Evolutionary conservation across 2,113 vertebrate genomes (phyloP).

Genomic region (Sinosuthora webbiana): DNA sequence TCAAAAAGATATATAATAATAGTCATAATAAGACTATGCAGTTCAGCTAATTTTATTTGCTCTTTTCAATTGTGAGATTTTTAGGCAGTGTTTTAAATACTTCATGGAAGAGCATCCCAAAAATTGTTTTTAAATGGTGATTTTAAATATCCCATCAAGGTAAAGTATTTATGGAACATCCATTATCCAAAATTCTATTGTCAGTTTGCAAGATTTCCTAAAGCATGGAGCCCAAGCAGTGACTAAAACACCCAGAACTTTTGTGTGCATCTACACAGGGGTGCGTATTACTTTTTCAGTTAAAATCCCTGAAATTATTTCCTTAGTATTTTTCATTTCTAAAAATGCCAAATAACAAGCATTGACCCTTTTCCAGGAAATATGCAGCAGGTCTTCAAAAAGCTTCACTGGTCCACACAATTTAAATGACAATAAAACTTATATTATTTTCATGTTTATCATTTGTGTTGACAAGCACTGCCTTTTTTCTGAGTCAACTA

Average conservation of each 20-base stretch:
- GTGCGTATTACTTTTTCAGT: background rate
- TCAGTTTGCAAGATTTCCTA: background rate
- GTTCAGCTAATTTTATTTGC: constrained; percentile 18
- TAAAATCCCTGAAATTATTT: background rate
- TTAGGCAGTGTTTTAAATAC: background rate
- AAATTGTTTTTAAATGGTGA: background rate
- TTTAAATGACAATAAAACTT: background rate
- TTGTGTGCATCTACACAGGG: background rate
- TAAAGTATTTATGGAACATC: background rate
- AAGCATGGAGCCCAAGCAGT: background rate
- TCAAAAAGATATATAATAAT: no score
- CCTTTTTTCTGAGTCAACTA: background rate
- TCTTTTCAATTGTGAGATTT: constrained; percentile 13
- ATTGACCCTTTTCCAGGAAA: background rate
- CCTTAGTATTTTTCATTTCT: background rate
- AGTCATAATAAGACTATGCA: background rate
- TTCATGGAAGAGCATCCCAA: background rate
- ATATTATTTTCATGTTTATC: background rate
- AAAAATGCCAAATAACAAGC: background rate
- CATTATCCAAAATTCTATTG: background rate
- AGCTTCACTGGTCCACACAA: background rate
- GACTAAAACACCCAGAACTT: background rate
- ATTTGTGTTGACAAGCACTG: background rate
- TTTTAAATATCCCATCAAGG: background rate
- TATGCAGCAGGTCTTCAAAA: background rate